A percentile compares a stretch with the other conserved stretches of the same genome.
Evolutionary conservation across 2,113 vertebrate species (phyloP).

Genomic region (Phoenicopterus ruber): DNA sequence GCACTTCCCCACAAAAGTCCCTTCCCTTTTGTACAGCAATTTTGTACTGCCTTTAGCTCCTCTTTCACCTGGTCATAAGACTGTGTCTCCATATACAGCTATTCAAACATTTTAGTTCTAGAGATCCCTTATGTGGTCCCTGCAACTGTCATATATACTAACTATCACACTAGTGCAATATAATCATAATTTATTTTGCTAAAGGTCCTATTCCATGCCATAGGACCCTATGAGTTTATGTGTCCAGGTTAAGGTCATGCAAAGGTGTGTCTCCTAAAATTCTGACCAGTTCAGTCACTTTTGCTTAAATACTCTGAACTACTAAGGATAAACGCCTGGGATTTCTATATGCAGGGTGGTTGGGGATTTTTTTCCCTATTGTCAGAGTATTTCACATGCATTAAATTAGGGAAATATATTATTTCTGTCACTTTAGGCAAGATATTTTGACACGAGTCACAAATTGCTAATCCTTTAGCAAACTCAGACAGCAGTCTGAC

Average conservation of each 20-base stretch:
- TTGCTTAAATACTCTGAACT: not conserved
- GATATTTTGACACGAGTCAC: conserved; percentile 50
- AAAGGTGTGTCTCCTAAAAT: not conserved
- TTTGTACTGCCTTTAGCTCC: not conserved
- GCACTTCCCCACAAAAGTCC: not conserved
- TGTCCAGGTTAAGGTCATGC: not conserved
- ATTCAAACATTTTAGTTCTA: not conserved
- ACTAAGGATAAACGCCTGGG: not conserved
- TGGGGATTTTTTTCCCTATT: not conserved
- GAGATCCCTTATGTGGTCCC: not conserved
- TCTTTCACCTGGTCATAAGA: not conserved
- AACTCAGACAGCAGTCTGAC: conserved; percentile 38
- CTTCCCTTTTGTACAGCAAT: not conserved
- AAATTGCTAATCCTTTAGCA: conserved; percentile 50
- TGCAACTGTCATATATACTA: not conserved
- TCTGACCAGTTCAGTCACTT: not conserved
- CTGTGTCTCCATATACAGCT: not conserved
- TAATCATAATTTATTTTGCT: not conserved
- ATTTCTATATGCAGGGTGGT: not conserved
- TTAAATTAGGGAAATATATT: conserved; percentile 25
- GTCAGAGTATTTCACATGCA: not conserved
- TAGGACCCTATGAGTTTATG: not conserved
- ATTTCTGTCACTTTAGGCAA: conserved; percentile 26
- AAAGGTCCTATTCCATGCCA: not conserved
- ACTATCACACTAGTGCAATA: not conserved